Conservation (phyloP, 1,140 invertebrate genomes). For the Delia radicum region DNA sequence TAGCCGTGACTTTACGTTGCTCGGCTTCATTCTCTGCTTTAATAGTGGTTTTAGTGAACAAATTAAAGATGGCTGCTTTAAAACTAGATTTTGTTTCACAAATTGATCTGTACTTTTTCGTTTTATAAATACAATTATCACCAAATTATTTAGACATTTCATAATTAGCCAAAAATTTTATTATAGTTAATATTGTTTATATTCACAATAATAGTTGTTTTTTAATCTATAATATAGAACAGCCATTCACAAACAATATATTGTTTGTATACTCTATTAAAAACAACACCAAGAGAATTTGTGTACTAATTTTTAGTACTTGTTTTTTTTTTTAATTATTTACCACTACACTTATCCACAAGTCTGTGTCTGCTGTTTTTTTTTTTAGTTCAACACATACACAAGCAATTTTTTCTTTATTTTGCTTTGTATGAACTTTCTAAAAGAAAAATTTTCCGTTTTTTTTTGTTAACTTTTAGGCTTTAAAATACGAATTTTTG, state of each 20-base stretch:
- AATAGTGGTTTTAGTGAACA: neutral
- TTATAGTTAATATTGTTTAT: neutral
- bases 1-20: no score
- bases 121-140: neutral
- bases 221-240: neutral
- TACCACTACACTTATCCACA: neutral
- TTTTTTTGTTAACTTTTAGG: neutral
- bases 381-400: slow-evolving; percentile 7
- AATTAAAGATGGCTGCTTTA: slow-evolving; percentile 9
- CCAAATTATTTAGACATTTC: neutral
- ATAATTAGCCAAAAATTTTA: no score
- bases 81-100: neutral
- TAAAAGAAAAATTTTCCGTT: slow-evolving; percentile 1
- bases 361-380: neutral
- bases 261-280: neutral
- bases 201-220: neutral
- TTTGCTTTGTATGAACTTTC: slow-evolving; percentile 15
- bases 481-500: neutral
- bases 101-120: neutral
- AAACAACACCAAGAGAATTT: neutral
- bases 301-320: slow-evolving; percentile 7
- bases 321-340: neutral
- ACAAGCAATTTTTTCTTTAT: slow-evolving; percentile 6
- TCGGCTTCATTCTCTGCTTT: neutral
- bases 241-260: slow-evolving; percentile 8